Base-by-base conservation (phyloP, 2,797 vertebrate genomes). In the Sternotherus odoratus region DNA sequence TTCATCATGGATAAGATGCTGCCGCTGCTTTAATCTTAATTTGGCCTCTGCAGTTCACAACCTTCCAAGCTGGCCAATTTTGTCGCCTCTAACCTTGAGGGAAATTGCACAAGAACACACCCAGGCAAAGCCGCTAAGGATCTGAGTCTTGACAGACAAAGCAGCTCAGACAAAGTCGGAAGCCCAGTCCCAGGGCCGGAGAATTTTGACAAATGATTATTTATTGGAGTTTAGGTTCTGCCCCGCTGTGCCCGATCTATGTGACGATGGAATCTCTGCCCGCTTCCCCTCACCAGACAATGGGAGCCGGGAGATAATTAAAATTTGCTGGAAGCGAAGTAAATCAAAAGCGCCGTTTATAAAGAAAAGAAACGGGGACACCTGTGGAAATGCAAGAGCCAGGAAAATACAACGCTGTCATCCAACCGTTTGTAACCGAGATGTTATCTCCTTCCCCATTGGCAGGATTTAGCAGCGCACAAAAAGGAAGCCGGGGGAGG, bases 401-500 rank as follows among this genome's bases (percentile, higher is more conserved):
- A 91, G 85, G 92, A 93, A 93, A 91, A 94, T 79, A 87, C 87
- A 92, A 94, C 91, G 84, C 95, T 69, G 11, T 84, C 86, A 90
- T 95, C 95, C 94, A 93, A 78, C 82, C 0, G 56, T 90, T 92
- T 88, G 91, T 96, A 96, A 97, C 97, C 94, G 88, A 95, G 95
- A 95, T 93, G 94, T 93, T 5, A 11, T 89, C 87, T 93, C 87
- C 83, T 87, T 90, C 89, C 92, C 92, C 93, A 91, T 89, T 95
- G 96, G 94, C 85, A 93, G 94, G 91, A 78, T 83, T 95, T 94
- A 91, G 81, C 94, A 88, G 92, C 78, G 74, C 86, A 95, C 92
- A 94, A 92, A 93, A 95, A 91, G 84, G 21, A 51, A 53, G 82
- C 82, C 66, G 89, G 82, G 56, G 63, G 94, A 92, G 77, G 94